These are phyloP conservation scores for Scomber scombrus DNA, from an alignment of 2,113 vertebrate species.

Conservation along the genomic window DNA sequence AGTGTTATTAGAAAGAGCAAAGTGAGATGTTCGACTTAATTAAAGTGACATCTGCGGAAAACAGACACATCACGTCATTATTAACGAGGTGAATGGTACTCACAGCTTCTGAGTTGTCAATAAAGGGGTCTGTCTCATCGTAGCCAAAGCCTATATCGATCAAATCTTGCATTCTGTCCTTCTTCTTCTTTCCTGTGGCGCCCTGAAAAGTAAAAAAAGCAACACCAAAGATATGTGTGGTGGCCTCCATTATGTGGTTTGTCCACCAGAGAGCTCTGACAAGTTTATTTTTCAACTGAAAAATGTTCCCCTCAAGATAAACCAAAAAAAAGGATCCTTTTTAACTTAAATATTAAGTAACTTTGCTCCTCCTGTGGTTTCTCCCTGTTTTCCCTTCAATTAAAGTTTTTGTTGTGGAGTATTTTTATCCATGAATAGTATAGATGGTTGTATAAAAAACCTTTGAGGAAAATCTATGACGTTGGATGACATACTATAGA, in stretches of 20 bases:
- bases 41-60: slow-evolving; percentile 4
- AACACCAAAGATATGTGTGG: not conserved
- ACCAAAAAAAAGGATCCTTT: too few species aligned
- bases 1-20: slow-evolving; percentile 2
- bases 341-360: too few species aligned
- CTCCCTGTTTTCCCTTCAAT: too few species aligned
- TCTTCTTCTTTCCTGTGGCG: slow-evolving; percentile 89
- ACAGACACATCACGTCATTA: not conserved
- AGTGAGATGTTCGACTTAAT: slow-evolving; percentile 3
- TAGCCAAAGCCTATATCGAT: slow-evolving; percentile 99
- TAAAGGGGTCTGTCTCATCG: slow-evolving; percentile 97
- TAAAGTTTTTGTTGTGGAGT: too few species aligned
- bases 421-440: too few species aligned
- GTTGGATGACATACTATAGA: too few species aligned
- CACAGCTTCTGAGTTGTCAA: slow-evolving; percentile 98
- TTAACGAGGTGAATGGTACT: slow-evolving; percentile 80
- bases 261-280: not conserved
- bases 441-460: too few species aligned
- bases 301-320: not conserved
- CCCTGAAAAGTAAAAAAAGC: slow-evolving; percentile 73
- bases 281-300: not conserved
- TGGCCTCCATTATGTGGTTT: not conserved
- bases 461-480: too few species aligned
- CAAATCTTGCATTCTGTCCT: slow-evolving; percentile 97
- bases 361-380: too few species aligned